Evolutionary conservation across 2,113 vertebrate genomes (phyloP).

Genomic region (Perognathus longimembris): DNA sequence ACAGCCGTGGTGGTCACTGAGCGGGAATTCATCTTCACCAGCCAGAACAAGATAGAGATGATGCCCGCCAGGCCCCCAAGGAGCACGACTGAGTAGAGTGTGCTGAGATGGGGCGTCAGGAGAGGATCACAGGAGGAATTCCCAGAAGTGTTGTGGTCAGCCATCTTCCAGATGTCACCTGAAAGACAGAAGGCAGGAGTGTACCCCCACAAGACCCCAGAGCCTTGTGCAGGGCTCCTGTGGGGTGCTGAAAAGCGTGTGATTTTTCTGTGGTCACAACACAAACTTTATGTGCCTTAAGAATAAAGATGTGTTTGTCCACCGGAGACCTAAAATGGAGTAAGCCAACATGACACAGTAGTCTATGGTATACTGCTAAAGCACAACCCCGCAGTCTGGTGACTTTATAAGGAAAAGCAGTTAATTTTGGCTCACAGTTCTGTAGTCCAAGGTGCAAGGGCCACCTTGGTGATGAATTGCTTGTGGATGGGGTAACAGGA

Average conservation of each 20-base stretch:
- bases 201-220: background rate
- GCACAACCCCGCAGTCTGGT: background rate
- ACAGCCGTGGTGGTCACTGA: constrained; percentile 92
- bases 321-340: background rate
- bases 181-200: background rate
- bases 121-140: constrained; percentile 1
- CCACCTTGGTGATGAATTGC: background rate
- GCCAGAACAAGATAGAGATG: constrained; percentile 85
- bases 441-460: background rate
- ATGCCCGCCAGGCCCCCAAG: constrained; percentile 87
- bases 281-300: background rate
- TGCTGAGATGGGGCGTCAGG: background rate
- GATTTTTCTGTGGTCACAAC: background rate
- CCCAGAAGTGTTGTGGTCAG: background rate
- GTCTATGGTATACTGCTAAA: background rate
- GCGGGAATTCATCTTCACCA: constrained; percentile 89
- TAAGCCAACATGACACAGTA: background rate
- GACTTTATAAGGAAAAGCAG: background rate
- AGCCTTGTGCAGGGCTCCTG: background rate
- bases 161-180: constrained; percentile 67
- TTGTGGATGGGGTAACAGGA: background rate
- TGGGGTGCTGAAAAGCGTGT: background rate
- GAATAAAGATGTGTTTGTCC: background rate
- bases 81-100: constrained; percentile 87
- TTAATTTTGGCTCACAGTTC: background rate